A percentile compares a stretch with the other conserved stretches of the same genome.
These are phyloP conservation scores for Antrozous pallidus DNA, from an alignment of 2,797 vertebrate species.

Conservation along the genomic window DNA sequence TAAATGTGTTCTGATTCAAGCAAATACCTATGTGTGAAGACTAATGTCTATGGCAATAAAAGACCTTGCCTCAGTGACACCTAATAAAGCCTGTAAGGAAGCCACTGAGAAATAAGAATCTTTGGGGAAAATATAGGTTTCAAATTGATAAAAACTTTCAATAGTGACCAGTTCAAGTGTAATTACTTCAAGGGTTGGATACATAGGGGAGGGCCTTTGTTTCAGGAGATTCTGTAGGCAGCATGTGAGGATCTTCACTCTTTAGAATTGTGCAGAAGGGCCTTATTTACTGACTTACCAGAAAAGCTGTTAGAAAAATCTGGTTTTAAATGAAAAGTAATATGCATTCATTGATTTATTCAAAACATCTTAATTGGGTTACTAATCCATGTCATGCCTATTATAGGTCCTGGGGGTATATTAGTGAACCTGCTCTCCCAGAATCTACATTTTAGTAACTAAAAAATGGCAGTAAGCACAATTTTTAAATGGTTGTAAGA, in stretches of 20 bases:
- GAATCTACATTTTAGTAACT: background rate
- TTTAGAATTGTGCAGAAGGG: background rate
- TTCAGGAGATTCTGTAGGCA: background rate
- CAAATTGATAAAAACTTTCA: conserved; percentile 8
- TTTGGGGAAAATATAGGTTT: background rate
- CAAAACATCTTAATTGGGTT: conserved; percentile 5
- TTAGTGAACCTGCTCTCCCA: background rate
- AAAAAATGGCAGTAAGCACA: background rate
- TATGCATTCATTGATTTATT: background rate
- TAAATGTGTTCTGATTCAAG: background rate
- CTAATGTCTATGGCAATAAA: background rate
- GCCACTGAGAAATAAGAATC: background rate
- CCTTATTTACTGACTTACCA: background rate
- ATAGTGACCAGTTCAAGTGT: background rate
- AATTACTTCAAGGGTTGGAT: background rate
- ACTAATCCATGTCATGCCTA: background rate
- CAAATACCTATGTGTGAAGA: background rate
- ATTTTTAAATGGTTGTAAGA: background rate
- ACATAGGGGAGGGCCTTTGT: background rate
- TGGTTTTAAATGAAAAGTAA: conserved; percentile 10
- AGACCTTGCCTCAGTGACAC: background rate
- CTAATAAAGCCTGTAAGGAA: background rate
- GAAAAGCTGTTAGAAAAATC: background rate
- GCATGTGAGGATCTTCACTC: background rate
- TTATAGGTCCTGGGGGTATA: background rate